phyloP scores from a whole-genome alignment of 2,797 vertebrate genomes.

The Rhabdophis nuchalis region DNA sequence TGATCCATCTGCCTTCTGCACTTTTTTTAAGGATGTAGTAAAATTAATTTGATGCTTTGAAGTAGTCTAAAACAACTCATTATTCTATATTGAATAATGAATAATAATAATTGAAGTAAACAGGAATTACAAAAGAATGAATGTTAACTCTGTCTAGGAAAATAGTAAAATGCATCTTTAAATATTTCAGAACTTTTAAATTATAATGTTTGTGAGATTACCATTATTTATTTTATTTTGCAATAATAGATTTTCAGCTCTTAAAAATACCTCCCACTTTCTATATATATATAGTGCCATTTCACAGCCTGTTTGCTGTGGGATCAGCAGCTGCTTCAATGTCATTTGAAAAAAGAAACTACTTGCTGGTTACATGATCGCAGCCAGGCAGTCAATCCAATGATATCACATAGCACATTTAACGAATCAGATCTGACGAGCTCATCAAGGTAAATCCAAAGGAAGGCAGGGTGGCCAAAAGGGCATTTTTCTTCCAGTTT shows the following conservation, averaged over 20 bases:
- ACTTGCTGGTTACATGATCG: neutral
- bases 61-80: neutral
- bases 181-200: neutral
- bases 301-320: neutral
- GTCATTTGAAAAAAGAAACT: neutral
- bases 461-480: neutral
- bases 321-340: neutral
- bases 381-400: neutral
- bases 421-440: neutral
- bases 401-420: neutral
- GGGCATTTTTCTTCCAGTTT: neutral
- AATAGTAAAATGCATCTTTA: neutral
- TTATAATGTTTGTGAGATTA: neutral
- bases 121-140: neutral
- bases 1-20: neutral
- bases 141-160: neutral
- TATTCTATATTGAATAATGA: too few species aligned
- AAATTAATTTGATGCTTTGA: neutral
- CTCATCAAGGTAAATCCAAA: neutral
- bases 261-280: neutral
- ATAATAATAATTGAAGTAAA: neutral
- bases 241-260: neutral
- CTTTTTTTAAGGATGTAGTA: neutral
- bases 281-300: neutral
- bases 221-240: neutral